A percentile compares a stretch with the other conserved stretches of the same genome.
Evolutionary conservation across 2,888 invertebrate species (phyloP).

Genomic region (Epinotia ramella): DNA sequence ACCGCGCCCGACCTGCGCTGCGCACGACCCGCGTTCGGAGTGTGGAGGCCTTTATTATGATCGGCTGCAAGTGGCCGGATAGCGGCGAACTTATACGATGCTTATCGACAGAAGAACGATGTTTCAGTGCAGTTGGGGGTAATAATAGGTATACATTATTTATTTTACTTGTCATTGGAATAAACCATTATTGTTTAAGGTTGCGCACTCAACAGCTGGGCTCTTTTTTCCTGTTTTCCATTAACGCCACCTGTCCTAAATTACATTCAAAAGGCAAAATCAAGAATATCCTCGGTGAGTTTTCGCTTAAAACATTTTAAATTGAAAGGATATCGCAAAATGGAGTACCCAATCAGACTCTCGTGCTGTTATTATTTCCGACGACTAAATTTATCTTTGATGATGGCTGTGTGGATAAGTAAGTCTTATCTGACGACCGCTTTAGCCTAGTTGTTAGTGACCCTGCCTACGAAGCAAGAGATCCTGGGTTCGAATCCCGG

Average conservation of each 20-base stretch:
- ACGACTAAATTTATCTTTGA: background rate
- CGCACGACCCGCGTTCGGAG: too few species aligned
- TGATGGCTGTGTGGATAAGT: background rate
- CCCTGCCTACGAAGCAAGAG: too few species aligned
- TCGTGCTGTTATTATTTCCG: background rate
- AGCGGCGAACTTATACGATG: background rate
- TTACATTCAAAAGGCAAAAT: background rate
- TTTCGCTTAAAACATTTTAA: too few species aligned
- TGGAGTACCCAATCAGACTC: too few species aligned
- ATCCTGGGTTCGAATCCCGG: too few species aligned
- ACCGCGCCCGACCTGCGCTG: too few species aligned
- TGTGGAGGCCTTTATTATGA: too few species aligned
- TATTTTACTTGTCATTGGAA: background rate
- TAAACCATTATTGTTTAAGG: background rate
- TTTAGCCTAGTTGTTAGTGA: too few species aligned
- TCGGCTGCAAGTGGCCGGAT: conserved; percentile 1
- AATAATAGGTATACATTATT: background rate
- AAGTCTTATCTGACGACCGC: too few species aligned
- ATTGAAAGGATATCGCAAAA: too few species aligned
- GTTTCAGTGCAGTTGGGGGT: background rate
- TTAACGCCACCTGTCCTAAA: background rate
- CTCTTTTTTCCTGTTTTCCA: background rate
- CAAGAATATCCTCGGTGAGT: background rate
- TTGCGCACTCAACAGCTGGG: background rate
- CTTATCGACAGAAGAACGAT: background rate